Conservation (phyloP, 2,888 invertebrate species). For the Seladonia tumulorum region DNA sequence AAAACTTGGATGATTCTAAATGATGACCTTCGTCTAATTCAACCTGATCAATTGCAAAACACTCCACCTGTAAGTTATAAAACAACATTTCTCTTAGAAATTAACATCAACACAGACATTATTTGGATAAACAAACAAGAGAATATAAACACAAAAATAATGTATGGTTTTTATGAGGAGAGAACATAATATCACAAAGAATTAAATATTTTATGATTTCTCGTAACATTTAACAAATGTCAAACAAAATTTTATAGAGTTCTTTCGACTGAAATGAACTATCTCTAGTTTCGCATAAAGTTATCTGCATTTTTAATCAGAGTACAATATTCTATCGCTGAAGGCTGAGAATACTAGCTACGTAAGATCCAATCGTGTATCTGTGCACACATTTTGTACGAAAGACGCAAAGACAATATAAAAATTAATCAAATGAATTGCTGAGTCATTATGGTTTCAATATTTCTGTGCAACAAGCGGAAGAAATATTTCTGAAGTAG, state of each 20-base stretch:
- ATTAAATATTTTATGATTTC: not conserved
- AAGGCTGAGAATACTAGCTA: not conserved
- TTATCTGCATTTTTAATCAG: not conserved
- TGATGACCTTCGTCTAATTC: conserved; percentile 88
- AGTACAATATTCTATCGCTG: not conserved
- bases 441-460: conserved; percentile 45
- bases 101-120: not conserved
- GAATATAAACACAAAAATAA: not conserved
- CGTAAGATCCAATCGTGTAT: not conserved
- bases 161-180: not conserved
- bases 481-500: not conserved
- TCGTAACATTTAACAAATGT: not conserved
- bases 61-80: conserved; percentile 87
- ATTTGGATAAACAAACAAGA: not conserved
- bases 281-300: not conserved
- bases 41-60: conserved; percentile 89
- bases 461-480: not conserved
- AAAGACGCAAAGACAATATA: not conserved
- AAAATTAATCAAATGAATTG: conserved; percentile 21
- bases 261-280: not conserved
- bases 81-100: not conserved
- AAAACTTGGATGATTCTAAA: conserved; percentile 88
- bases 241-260: not conserved
- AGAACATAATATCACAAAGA: not conserved
- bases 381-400: not conserved